Percentiles rank a stretch among this genome's conserved stretches.
phyloP scores from a whole-genome alignment of 1,140 invertebrate genomes.

The Heliconius congener region DNA sequence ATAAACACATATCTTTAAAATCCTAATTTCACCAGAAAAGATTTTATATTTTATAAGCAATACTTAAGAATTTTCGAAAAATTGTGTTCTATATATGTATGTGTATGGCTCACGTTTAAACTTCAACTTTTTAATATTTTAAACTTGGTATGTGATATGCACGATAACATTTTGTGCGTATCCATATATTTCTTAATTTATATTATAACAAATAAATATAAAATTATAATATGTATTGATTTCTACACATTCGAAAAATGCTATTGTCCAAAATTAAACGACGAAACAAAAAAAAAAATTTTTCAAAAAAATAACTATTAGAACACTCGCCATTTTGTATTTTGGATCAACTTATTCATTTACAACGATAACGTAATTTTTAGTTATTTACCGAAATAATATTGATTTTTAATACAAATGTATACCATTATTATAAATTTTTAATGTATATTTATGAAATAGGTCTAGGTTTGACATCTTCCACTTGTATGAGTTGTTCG shows the following conservation, averaged over 20 bases:
- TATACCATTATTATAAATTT: not conserved
- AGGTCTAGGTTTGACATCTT: constrained; percentile 81
- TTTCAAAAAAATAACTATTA: not conserved
- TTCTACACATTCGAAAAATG: too few species aligned
- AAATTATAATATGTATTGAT: too few species aligned
- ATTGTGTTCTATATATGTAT: too few species aligned
- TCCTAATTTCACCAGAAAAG: too few species aligned
- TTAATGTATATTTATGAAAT: constrained; percentile 17
- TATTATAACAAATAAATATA: too few species aligned
- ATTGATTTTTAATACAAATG: constrained; percentile 7
- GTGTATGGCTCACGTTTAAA: too few species aligned
- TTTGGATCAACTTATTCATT: not conserved
- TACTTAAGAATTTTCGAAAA: too few species aligned
- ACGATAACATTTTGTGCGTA: constrained; percentile 3
- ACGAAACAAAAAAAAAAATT: too few species aligned
- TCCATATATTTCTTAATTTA: not conserved
- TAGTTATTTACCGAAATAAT: not conserved
- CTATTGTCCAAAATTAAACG: too few species aligned
- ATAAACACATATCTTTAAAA: too few species aligned
- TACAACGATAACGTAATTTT: not conserved
- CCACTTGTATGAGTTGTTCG: constrained; percentile 86
- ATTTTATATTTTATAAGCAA: too few species aligned
- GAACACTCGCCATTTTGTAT: not conserved
- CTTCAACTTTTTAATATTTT: too few species aligned
- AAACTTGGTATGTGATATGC: not conserved